A percentile compares a stretch with the other conserved stretches of the same genome.
These are phyloP conservation scores for Scrobipalpa costella DNA, from an alignment of 2,888 invertebrate genomes.

Conservation along the genomic window DNA sequence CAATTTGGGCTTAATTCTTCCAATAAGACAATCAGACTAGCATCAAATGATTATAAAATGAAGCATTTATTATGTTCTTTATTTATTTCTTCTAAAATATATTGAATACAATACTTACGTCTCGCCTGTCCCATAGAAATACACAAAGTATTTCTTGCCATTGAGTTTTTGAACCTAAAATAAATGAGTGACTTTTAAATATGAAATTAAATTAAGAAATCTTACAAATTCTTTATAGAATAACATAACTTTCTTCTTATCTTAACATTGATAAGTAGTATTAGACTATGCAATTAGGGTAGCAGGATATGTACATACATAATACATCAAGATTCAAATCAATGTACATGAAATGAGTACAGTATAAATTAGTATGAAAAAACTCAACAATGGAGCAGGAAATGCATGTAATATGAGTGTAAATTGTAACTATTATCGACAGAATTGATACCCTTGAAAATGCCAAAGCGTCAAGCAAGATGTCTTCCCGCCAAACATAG, in stretches of 20 bases:
- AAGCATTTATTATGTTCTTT: too few species aligned
- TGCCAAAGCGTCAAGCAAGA: conserved; percentile 51
- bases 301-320: neutral
- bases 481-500: conserved; percentile 64
- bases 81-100: too few species aligned
- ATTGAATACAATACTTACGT: conserved; percentile 83
- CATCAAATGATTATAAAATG: too few species aligned
- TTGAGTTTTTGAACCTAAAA: conserved; percentile 83
- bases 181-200: conserved; percentile 30
- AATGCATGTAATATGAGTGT: conserved; percentile 17
- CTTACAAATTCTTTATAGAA: too few species aligned
- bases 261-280: neutral
- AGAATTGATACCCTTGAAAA: conserved; percentile 35
- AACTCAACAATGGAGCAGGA: neutral
- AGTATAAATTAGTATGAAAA: neutral
- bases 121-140: conserved; percentile 97
- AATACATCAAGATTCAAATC: neutral
- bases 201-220: neutral
- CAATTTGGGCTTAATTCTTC: too few species aligned
- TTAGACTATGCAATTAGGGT: conserved; percentile 1
- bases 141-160: conserved; percentile 90
- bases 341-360: neutral
- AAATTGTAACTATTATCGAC: conserved; percentile 31
- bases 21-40: too few species aligned
- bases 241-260: neutral